Conservation (phyloP, 2,888 invertebrate species). For the Mesochorus sp. region DNA sequence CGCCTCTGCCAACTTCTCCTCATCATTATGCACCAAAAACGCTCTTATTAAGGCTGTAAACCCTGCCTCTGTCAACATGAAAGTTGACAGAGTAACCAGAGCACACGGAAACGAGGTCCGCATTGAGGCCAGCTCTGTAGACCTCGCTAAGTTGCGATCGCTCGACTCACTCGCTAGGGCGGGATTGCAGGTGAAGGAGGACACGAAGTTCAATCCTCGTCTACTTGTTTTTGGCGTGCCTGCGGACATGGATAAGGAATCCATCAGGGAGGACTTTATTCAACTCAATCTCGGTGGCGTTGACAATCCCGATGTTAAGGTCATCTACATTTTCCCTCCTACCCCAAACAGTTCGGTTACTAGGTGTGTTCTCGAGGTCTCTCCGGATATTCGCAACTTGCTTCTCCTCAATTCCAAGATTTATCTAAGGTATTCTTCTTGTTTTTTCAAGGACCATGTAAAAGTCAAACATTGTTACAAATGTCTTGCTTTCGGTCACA, state of each 20-base stretch:
- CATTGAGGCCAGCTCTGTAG: neutral
- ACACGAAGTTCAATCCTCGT: neutral
- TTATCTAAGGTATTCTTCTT: neutral
- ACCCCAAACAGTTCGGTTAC: neutral
- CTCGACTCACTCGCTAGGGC: neutral
- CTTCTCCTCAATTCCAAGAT: neutral
- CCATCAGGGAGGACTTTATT: neutral
- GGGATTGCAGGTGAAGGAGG: neutral
- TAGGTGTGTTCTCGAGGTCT: neutral
- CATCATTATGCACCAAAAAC: neutral
- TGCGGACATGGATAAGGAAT: neutral
- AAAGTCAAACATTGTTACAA: constrained; percentile 2
- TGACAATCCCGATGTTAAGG: neutral
- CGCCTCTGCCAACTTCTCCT: neutral
- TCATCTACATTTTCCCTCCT: neutral
- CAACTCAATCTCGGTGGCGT: neutral
- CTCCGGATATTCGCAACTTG: neutral
- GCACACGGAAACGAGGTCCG: neutral
- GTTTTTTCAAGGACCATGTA: neutral
- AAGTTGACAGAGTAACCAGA: neutral
- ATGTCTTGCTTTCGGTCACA: neutral
- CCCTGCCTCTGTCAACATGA: neutral
- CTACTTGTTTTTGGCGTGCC: neutral
- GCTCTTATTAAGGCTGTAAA: neutral
- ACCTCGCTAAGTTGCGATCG: neutral